These are phyloP conservation scores for Struthidea cinerea DNA, from an alignment of 2,113 vertebrate species.

Conservation along the genomic window DNA sequence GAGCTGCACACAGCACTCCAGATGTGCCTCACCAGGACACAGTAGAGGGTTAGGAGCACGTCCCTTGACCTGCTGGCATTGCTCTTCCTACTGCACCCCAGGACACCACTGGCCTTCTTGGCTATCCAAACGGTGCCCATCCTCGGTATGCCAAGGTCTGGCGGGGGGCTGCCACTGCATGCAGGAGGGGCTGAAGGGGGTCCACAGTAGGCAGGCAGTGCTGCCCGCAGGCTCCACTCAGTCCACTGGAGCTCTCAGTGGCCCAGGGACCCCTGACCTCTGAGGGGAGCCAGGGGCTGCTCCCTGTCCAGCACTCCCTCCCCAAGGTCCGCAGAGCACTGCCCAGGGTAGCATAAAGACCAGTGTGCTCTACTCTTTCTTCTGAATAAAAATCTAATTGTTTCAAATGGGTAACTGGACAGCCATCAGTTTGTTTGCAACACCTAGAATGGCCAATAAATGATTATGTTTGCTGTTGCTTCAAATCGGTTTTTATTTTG, in stretches of 20 bases:
- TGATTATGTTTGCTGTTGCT: neutral
- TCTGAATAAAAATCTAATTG: neutral
- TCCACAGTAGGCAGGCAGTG: neutral
- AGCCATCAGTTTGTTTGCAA: neutral
- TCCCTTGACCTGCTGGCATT: accelerated
- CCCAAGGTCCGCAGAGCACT: neutral
- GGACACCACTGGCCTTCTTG: accelerated
- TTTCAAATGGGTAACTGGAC: neutral
- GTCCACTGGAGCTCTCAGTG: neutral
- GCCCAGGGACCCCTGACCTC: neutral
- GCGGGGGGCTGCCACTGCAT: no score
- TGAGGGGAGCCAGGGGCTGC: accelerated
- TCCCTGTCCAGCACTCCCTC: no score
- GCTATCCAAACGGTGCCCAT: neutral
- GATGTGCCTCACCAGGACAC: neutral
- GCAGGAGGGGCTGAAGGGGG: neutral
- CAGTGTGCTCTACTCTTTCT: no score
- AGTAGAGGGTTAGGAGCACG: neutral
- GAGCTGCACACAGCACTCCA: neutral
- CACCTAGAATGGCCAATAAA: neutral
- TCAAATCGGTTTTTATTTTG: neutral
- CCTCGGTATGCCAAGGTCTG: no score
- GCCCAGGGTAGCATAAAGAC: neutral
- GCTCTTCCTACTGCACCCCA: neutral
- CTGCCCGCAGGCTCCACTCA: neutral